Base-by-base conservation (phyloP, 2,797 vertebrate genomes). In the Salmo trutta region DNA sequence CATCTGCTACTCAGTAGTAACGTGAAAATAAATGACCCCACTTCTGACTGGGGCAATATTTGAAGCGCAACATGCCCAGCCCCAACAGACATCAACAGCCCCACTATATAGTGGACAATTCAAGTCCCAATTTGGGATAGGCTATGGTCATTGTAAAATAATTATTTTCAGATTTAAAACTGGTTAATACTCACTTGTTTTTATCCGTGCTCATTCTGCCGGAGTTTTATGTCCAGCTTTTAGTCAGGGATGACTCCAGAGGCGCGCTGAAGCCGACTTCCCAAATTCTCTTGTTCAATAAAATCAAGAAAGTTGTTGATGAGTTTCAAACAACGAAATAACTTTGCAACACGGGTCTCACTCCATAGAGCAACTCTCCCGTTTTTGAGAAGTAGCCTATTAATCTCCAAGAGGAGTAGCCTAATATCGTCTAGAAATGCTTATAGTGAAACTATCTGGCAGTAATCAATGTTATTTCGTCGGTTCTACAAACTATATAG, bases 171-270 rank as follows among this genome's bases (percentile, higher is more conserved):
- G 7, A 24, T 27, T 14, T 16, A 69, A 31, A 10, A 64, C 15
- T 4, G 24, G 29, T 47, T 52, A 1, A 12, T 59, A 95, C 94
- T 94, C 88, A 95, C 94, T 95, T 95, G 89, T 65, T 93, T 87
- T 95, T 95, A 1, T 93, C 90, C 70, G 88, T 88, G 72, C 82
- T 92, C 94, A 95, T 95, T 75, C 81, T 87, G 86, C 7, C 74
- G 51, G 74, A 31, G 16, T 78, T 71, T 19, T 59, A 14, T 47
- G 70, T 68, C 53, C 41, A 27, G 56, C 51, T 56, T 75, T 21
- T 54, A 52, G 68, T 47, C 24, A 2, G 5, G 67, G 73, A 17
- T 27, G 77, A 68, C 62, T 66, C 29, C 67, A 67, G 52, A 53
- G 10, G 41, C 10, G 31, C 2, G 24, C 17, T 68, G 54, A 56